Base-by-base conservation (phyloP, 2,113 vertebrate genomes). In the Bubo scandiacus region DNA sequence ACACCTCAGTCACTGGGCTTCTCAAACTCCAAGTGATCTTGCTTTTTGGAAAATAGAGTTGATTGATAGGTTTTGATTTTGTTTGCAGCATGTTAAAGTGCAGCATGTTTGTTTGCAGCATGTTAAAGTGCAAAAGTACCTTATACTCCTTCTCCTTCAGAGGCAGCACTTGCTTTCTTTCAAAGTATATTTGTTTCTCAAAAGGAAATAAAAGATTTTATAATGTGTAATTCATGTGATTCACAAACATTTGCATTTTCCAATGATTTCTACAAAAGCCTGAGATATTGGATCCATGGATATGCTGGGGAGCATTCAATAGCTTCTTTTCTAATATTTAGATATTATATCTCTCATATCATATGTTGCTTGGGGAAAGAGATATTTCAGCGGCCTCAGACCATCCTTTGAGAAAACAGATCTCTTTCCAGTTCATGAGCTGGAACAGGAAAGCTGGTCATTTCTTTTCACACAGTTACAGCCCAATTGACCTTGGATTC, bases 211-310 rank as follows among this genome's bases (percentile, higher is more conserved):
- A 80, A 95, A 92, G 25, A 70, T 78, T 81, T 21, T 75, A 70
- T 93, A 93, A 95, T 5, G 14, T 54, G 59, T 42, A 75, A 63
- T 68, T 63, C 67, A 22, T 89, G 58, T 90, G 51, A 85, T 94
- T 82, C 63, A 82, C 38, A 95, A 97, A 90, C 22, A 81, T 92
- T 94, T 86, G 30, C 26, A 65, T 96, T 97, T 96, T 72, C 12
- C 74, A 94, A 91, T 95, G 94, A 83, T 74, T 75, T 95, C 61
- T 83, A 26, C 73, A 92, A 94, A 97, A 80, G 70, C 40, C 49
- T 88, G 42, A 95, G 67, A 82, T 70, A 12, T 25, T 88, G 80
- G 49, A 89, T 88, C 73, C 17, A 5, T 73, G 57, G 23, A 70
- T 82, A 13, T 72, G 25, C 15, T 49, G 75, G 54, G 86, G 32